Evolutionary conservation across 2,797 vertebrate species (phyloP), one percentile per base, ranked within the genome.

Genomic region (Hybognathus amarus): DNA sequence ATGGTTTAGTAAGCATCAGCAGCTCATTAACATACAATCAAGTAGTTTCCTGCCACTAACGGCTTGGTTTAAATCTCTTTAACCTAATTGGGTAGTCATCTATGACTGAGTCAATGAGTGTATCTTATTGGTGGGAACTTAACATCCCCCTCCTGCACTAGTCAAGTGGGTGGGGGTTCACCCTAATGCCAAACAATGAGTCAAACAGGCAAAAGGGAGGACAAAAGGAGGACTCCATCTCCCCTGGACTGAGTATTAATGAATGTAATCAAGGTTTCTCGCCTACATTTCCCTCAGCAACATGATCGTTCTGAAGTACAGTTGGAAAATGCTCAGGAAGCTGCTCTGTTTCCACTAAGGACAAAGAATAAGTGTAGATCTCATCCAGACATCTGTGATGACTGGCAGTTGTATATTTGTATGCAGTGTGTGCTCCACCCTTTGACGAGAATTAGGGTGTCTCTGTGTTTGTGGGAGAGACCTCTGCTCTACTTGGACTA

Each of bases 41-140:
- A 86, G 80, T 79, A 69, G n/a, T 50, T 54, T 24, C 38, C 71
- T 40, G 83, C 79, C 30, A 47, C 36, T 88, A 93, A 92, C 90
- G 76, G 91, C 92, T 92, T 64, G 87, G 83, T 94, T 94, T 89
- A 92, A 94, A 93, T 93, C 90, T 88, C 90, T 86, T 47, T 83
- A 45, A 78, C 89, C 77, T 91, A 85, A 94, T 93, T 94, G 93
- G 92, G 86, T 84, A 83, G 91, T 93, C 87, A 68, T 83, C 86
- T 84, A 83, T 91, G 90, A 90, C 91, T 90, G 91, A 88, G 91
- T 77, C 64, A 79, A 80, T 70, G 67, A 33, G 84, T 78, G 75
- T 13, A 87, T 92, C 89, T 83, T 80, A 95, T 95, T 95, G 94
- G 94, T 70, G 83, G 82, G 81, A 82, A 63, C 85, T 82, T 87